Percentiles rank a stretch among this genome's conserved stretches.
Conservation (phyloP, 2,888 invertebrate genomes). For the Microctonus aethiopoides region DNA sequence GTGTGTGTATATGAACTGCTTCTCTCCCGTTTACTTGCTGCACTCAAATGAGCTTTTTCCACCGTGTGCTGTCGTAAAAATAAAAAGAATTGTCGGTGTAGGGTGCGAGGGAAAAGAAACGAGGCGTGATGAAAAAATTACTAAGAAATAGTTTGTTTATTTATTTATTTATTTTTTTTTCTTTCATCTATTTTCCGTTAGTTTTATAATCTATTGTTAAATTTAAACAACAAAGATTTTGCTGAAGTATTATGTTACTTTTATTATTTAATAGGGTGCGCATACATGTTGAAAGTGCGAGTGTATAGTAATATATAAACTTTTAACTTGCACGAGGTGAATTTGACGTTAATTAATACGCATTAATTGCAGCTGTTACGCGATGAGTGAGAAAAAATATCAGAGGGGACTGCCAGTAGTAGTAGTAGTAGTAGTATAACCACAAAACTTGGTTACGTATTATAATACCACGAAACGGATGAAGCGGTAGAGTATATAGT, state of each 20-base stretch:
- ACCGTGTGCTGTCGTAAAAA: conserved; percentile 18
- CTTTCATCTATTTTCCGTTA: neutral
- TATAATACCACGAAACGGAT: conserved; percentile 45
- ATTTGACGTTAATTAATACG: conserved; percentile 45
- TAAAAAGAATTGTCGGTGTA: neutral
- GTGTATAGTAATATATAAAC: neutral
- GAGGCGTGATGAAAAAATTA: conserved; percentile 23
- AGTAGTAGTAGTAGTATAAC: too few relatives aligned
- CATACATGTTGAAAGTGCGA: neutral
- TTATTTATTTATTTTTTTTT: neutral
- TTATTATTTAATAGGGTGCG: neutral
- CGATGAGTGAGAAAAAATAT: neutral
- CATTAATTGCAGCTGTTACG: conserved; percentile 49
- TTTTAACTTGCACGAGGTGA: neutral
- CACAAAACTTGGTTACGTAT: conserved; percentile 46
- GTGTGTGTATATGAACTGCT: neutral
- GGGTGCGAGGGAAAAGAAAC: neutral
- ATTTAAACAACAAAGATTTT: neutral
- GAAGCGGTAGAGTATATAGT: conserved; percentile 32
- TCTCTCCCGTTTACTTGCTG: conserved; percentile 13
- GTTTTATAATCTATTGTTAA: neutral
- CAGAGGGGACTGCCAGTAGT: neutral
- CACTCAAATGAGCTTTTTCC: conserved; percentile 23
- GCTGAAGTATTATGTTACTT: neutral
- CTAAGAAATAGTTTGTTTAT: neutral